Evolutionary conservation across 2,797 vertebrate species (phyloP).

Genomic region (Acomys russatus): DNA sequence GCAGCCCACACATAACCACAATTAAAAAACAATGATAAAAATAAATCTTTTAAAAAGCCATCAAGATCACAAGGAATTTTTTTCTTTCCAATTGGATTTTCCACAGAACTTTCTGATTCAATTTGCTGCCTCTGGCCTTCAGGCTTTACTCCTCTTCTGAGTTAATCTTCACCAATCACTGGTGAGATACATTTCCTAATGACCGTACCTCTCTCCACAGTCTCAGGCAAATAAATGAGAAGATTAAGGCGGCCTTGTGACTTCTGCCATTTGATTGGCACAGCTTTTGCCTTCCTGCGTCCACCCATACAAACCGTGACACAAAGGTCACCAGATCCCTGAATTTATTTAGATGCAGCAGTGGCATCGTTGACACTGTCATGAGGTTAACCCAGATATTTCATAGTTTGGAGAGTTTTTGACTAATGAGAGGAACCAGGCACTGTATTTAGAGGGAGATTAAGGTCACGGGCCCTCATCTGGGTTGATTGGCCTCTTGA

Average conservation of each 20-base stretch:
- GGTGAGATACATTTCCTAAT: slow-evolving; percentile 60
- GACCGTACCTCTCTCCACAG: slow-evolving; percentile 52
- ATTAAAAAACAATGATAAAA: background rate
- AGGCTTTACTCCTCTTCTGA: slow-evolving; percentile 37
- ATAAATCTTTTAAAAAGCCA: background rate
- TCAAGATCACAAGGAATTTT: slow-evolving; percentile 39
- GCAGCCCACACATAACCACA: background rate
- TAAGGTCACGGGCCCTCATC: slow-evolving; percentile 95
- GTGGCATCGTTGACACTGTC: slow-evolving; percentile 74
- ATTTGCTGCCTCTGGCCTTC: slow-evolving; percentile 63
- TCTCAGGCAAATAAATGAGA: slow-evolving; percentile 74
- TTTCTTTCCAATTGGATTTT: slow-evolving; percentile 64
- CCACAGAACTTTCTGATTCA: slow-evolving; percentile 58
- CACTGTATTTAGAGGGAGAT: slow-evolving; percentile 91
- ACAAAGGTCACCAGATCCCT: slow-evolving; percentile 84
- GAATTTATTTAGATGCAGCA: slow-evolving; percentile 83
- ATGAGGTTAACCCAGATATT: slow-evolving; percentile 79
- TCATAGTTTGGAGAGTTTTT: slow-evolving; percentile 82
- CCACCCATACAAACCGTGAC: slow-evolving; percentile 66
- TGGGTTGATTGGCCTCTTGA: slow-evolving; percentile 92
- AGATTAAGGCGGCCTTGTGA: slow-evolving; percentile 60
- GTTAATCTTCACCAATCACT: slow-evolving; percentile 71
- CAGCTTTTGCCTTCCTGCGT: slow-evolving; percentile 54
- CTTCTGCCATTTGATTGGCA: slow-evolving; percentile 67
- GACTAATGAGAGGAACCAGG: slow-evolving; percentile 83